Evolutionary conservation across 2,113 vertebrate species (phyloP), one percentile per base, ranked within the genome.

Genomic region (Eulemur rufifrons): DNA sequence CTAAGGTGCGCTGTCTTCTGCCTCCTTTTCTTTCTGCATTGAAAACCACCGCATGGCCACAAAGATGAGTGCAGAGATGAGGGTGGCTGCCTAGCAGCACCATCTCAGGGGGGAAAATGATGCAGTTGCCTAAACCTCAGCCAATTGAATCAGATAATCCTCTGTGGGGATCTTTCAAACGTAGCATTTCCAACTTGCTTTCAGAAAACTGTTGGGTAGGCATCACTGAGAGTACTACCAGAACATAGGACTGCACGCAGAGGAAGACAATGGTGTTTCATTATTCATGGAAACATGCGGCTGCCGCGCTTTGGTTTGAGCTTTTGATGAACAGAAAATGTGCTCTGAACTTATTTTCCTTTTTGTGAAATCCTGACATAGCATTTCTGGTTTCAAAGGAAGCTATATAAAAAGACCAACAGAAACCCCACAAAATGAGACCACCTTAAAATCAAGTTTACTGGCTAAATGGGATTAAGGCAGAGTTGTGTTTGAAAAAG

Each of bases 321-420:
- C 95, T 95, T 97, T 87, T 97, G 95, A 97, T 95, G 97, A 95
- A 64, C 84, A 95, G 96, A 97, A 93, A 92, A 94, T 83, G 94
- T 87, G 92, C 56, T 96, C 93, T 74, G 59, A 89, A 97, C 95
- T 97, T 56, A 21, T 97, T 94, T 91, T 96, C 92, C 76, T 98
- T 98, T 97, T 96, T 88, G 95, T 97, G 98, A 98, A 98, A 96
- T 90, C 96, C 98, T 98, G 98, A 98, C 97, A 91, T 93, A 97
- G 89, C 96, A 98, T 64, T 97, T 98, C 98, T 98, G 97, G 86
- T 97, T 98, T 98, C 98, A 99, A 98, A 98, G 97, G 97, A 97
- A 97, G 96, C 92, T 95, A 86, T 93, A 96, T 96, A 95, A 97
- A 97, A 96, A 98, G 98, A 91, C 78, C 61, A 82, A 91, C 81